These are phyloP conservation scores for Andrena haemorrhoa DNA, from an alignment of 2,888 invertebrate genomes.

Conservation along the genomic window DNA sequence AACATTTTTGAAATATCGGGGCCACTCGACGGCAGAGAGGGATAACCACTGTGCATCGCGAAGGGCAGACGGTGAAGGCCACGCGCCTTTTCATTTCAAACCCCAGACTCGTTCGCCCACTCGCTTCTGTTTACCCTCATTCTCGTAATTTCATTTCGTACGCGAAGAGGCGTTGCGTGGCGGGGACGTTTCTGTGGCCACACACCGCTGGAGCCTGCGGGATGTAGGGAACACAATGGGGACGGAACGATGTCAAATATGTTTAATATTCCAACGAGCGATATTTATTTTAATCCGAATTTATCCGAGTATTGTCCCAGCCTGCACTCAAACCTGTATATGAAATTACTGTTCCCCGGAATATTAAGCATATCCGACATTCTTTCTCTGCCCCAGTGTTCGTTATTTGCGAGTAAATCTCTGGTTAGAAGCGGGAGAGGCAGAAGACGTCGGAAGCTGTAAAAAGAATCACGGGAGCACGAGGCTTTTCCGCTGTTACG, in stretches of 20 bases:
- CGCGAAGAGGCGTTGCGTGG: neutral
- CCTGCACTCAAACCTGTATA: no score
- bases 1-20: slow-evolving; percentile 31
- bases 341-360: no score
- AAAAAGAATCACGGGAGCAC: slow-evolving; percentile 5
- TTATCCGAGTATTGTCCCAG: neutral
- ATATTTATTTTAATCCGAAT: neutral
- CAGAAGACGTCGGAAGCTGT: neutral
- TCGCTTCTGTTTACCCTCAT: neutral
- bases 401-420: neutral
- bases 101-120: neutral
- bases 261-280: neutral
- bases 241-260: neutral
- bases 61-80: neutral
- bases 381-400: no score
- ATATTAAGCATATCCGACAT: no score
- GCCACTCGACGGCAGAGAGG: neutral
- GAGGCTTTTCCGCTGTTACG: slow-evolving; percentile 10
- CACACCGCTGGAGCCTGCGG: neutral
- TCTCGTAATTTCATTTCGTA: neutral
- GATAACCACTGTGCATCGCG: neutral
- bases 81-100: slow-evolving; percentile 21
- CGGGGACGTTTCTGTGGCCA: neutral
- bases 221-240: neutral
- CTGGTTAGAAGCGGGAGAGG: neutral